Base-by-base conservation (phyloP, 2,797 vertebrate species). In the Vultur gryphus region DNA sequence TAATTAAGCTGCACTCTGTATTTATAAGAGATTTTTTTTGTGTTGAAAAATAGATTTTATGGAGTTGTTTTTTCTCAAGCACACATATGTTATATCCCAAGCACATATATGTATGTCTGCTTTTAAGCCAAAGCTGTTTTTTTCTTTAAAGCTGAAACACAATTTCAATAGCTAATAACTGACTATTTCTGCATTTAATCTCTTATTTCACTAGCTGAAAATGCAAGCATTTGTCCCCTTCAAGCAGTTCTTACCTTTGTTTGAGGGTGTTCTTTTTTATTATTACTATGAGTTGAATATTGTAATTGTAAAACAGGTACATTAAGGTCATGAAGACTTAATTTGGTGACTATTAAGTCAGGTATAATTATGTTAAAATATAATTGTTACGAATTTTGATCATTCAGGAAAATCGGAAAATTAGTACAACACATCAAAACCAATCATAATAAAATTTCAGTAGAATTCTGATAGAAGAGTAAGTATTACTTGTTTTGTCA, bases 121-220 rank as follows among this genome's bases (percentile, higher is more conserved):
- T 85, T 90, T 80, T 66, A 87, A 82, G 3, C 16, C 44, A 87
- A 46, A 84, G 23, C 4, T 44, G 2, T 21, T 69, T 46, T 80
- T 66, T 79, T 52, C 25, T 89, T 69, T 59, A n/a, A 87, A 90
- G 21, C 11, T 18, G 20, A 82, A 72, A 65, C 33, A 85, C 14
- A 86, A 48, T 87, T 72, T 84, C 70, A 58, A 0, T 29, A 61
- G 7, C 26, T 73, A 70, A 49, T 52, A 87, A 44, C 75, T 31
- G 4, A 18, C 33, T 72, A 41, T 95, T 97, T 95, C 86, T 92
- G 54, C 54, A 59, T 61, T 19, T 66, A 84, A 64, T 72, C 18
- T 92, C 57, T 91, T 89, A 81, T 89, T 96, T 96, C 58, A 65
- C 28, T 73, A 76, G 44, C 39, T 89, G 75, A 94, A 91, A 94